These are phyloP conservation scores for Rhinolophus sinicus DNA, from an alignment of 2,113 vertebrate genomes.

Conservation along the genomic window DNA sequence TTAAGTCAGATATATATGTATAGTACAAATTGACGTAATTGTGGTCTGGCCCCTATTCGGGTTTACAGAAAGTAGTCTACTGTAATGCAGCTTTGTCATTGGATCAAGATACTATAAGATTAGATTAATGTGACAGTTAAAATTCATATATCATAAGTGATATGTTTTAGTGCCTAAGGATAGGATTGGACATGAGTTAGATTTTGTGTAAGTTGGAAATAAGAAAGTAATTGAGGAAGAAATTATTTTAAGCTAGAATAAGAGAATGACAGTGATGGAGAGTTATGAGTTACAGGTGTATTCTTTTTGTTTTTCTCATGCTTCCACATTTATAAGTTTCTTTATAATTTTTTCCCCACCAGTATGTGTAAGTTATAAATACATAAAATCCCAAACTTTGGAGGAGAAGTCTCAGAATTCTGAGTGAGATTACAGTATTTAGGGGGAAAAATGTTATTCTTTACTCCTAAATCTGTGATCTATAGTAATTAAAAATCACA, in stretches of 20 bases:
- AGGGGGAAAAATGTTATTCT: background rate
- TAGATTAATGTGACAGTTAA: background rate
- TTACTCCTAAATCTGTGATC: background rate
- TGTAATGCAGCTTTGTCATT: background rate
- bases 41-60: background rate
- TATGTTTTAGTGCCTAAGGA: background rate
- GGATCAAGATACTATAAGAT: background rate
- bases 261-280: background rate
- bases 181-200: background rate
- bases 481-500: constrained; percentile 32
- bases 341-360: background rate
- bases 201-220: background rate
- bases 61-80: background rate
- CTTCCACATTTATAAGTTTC: background rate
- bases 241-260: background rate
- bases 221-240: background rate
- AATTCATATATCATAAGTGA: background rate
- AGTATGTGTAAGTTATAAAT: background rate
- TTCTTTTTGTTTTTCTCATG: background rate
- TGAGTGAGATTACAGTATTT: background rate
- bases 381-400: background rate
- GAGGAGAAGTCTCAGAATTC: background rate
- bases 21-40: background rate
- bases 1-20: background rate
- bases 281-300: background rate